Percentiles rank a stretch among this genome's conserved stretches.
Conservation (phyloP, 2,888 invertebrate genomes). For the Lacanobia oleracea region DNA sequence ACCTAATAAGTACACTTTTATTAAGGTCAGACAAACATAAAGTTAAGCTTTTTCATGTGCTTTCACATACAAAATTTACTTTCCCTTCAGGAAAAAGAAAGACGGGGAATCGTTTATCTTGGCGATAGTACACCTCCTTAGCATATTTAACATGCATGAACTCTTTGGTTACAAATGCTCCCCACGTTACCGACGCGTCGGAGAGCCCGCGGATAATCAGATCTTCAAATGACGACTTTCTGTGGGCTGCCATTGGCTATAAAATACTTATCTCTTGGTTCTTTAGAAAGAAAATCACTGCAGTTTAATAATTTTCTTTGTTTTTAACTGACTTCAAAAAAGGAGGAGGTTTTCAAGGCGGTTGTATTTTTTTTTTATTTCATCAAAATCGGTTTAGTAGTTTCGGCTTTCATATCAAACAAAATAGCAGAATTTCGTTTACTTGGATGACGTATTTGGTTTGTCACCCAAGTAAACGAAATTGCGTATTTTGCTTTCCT, state of each 20-base stretch:
- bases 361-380: background rate
- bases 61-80: slow-evolving; percentile 37
- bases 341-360: no score
- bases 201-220: slow-evolving; percentile 61
- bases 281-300: slow-evolving; percentile 10
- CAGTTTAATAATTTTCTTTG: slow-evolving; percentile 22
- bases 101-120: slow-evolving; percentile 49
- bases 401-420: no score
- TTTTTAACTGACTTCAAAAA: no score
- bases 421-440: no score
- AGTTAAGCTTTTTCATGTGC: background rate
- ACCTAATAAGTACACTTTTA: background rate
- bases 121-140: slow-evolving; percentile 48
- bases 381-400: no score
- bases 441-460: no score
- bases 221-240: slow-evolving; percentile 54
- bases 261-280: slow-evolving; percentile 38
- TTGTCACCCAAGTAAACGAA: no score
- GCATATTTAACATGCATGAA: slow-evolving; percentile 61
- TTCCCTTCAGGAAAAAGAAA: slow-evolving; percentile 30
- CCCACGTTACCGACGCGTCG: slow-evolving; percentile 51
- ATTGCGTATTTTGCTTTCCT: no score
- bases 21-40: background rate
- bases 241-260: slow-evolving; percentile 38
- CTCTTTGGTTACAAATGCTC: slow-evolving; percentile 60